Evolutionary conservation across 2,113 vertebrate species (phyloP).

Genomic region (Oryzias woworae): DNA sequence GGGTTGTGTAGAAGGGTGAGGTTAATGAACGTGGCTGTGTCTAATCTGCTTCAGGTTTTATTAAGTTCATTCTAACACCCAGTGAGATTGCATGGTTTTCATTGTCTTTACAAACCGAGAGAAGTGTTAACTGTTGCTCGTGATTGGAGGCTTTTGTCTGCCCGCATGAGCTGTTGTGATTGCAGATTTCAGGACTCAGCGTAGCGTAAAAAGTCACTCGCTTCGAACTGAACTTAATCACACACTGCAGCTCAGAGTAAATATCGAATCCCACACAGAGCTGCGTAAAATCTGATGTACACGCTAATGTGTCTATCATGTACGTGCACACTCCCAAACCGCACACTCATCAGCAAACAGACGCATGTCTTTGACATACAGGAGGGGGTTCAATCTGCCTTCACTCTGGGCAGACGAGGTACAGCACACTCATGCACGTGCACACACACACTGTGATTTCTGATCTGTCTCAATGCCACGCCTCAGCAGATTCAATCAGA

Average conservation of each 20-base stretch:
- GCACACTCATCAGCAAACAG: conserved; percentile 12
- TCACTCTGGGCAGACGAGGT: conserved; percentile 43
- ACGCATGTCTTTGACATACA: conserved; percentile 34
- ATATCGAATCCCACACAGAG: conserved; percentile 66
- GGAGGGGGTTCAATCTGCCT: conserved; percentile 53
- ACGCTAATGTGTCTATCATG: conserved; percentile 55
- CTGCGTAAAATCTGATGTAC: conserved; percentile 61
- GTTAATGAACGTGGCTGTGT: too few relatives aligned
- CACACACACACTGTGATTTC: conserved; percentile 44
- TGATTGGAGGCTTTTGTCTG: conserved; percentile 19
- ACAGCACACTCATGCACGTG: conserved; percentile 10
- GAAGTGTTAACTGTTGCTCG: neutral
- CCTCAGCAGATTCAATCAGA: conserved; percentile 80
- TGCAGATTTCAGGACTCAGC: conserved; percentile 48
- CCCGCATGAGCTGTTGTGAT: conserved; percentile 44
- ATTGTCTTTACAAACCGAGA: too few relatives aligned
- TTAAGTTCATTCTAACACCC: too few relatives aligned
- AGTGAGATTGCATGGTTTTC: too few relatives aligned
- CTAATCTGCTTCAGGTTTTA: too few relatives aligned
- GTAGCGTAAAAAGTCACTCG: conserved; percentile 50
- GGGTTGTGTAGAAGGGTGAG: too few relatives aligned
- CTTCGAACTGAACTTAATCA: conserved; percentile 72
- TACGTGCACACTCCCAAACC: conserved; percentile 9
- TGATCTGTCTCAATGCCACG: conserved; percentile 77
- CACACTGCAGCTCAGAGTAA: conserved; percentile 65